Conservation (phyloP, 2,113 vertebrate genomes). For the Chrysochloris asiatica region DNA sequence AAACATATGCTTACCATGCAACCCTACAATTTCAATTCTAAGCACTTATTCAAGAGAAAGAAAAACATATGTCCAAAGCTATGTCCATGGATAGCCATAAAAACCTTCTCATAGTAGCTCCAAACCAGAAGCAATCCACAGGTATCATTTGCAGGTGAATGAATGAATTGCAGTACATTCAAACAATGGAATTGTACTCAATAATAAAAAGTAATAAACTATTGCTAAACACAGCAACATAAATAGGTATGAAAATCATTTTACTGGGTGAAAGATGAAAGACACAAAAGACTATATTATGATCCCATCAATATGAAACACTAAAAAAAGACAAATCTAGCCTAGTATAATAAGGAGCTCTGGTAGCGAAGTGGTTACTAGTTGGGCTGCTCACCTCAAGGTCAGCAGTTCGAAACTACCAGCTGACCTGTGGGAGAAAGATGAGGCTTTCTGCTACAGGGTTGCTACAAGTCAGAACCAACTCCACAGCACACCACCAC, state of each 20-base stretch:
- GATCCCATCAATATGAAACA: too few relatives aligned
- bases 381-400: too few relatives aligned
- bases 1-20: slow-evolving; percentile 18
- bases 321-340: not conserved
- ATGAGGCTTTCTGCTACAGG: too few relatives aligned
- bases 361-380: too few relatives aligned
- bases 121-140: not conserved
- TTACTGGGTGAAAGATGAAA: not conserved
- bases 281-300: not conserved
- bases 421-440: too few relatives aligned
- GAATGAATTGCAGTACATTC: not conserved
- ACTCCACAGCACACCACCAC: too few relatives aligned
- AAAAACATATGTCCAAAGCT: not conserved
- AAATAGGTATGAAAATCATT: not conserved
- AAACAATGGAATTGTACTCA: not conserved
- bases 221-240: not conserved
- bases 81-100: not conserved
- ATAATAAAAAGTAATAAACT: not conserved
- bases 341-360: not conserved
- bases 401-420: too few relatives aligned
- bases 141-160: not conserved
- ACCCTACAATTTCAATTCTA: not conserved
- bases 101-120: not conserved
- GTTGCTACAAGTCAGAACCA: too few relatives aligned
- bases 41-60: not conserved